Evolutionary conservation across 2,797 vertebrate genomes (phyloP).

Genomic region (Oophaga sylvatica): DNA sequence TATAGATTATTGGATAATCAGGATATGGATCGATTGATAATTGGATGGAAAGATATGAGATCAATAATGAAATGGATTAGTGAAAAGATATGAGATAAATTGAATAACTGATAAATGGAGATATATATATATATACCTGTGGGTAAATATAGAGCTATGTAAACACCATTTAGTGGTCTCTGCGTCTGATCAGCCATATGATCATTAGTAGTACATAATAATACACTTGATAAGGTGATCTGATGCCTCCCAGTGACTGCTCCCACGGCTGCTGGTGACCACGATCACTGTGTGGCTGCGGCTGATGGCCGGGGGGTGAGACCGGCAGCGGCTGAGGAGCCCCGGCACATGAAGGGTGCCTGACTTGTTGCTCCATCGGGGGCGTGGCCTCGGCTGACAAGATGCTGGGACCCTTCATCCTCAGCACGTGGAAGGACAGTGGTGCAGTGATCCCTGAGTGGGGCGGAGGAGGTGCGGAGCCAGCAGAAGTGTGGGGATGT

Average conservation of each 20-base stretch:
- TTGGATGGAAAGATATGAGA: not conserved
- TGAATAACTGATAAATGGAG: too few relatives aligned
- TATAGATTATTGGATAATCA: not conserved
- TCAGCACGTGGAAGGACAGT: constrained; percentile 57
- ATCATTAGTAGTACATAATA: too few relatives aligned
- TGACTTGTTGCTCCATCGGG: constrained; percentile 38
- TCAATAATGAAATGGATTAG: too few relatives aligned
- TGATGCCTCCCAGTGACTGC: not conserved
- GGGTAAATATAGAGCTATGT: too few relatives aligned
- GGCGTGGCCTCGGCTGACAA: constrained; percentile 64
- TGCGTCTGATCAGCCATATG: too few relatives aligned
- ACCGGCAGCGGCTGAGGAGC: not conserved
- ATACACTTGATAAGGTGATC: too few relatives aligned
- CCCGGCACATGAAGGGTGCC: constrained; percentile 60
- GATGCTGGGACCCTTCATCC: constrained; percentile 65
- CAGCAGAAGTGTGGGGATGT: not conserved
- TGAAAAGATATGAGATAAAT: too few relatives aligned
- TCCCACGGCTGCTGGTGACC: not conserved
- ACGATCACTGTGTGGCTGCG: not conserved
- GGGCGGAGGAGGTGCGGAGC: constrained; percentile 7
- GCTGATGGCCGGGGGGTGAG: not conserved
- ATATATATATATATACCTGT: too few relatives aligned
- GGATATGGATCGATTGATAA: not conserved
- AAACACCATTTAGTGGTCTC: too few relatives aligned
- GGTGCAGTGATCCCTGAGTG: not conserved